Percentiles rank a stretch among this genome's conserved stretches.
Evolutionary conservation across 2,113 vertebrate genomes (phyloP).

Genomic region (Grantiella picta): DNA sequence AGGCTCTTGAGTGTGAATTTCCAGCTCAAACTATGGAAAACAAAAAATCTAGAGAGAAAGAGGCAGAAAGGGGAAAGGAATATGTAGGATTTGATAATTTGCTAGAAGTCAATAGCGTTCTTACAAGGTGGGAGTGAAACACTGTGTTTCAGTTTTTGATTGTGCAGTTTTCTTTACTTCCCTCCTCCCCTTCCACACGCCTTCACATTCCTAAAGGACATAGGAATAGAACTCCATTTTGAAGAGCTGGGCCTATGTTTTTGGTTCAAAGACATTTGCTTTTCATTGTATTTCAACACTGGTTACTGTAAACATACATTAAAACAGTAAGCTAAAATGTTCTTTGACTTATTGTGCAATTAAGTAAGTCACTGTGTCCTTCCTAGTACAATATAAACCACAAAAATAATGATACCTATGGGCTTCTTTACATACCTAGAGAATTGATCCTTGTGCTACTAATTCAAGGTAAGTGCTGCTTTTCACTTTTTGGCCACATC

Average conservation of each 20-base stretch:
- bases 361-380: not conserved
- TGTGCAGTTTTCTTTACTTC: not conserved
- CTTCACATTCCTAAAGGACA: not conserved
- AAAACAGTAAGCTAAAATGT: not conserved
- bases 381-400: not conserved
- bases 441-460: not conserved
- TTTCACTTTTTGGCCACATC: not conserved
- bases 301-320: not conserved
- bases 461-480: not conserved
- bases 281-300: not conserved
- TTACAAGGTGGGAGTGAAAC: not conserved
- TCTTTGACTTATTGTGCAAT: not conserved
- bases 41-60: not conserved
- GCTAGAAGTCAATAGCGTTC: not conserved
- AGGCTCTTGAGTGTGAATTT: not conserved
- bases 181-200: accelerated
- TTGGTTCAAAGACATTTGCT: not conserved
- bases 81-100: not conserved
- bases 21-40: not conserved
- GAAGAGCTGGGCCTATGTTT: not conserved
- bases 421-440: not conserved
- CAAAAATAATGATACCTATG: not conserved
- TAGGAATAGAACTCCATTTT: not conserved
- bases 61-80: not conserved
- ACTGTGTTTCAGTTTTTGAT: not conserved